Evolutionary conservation across 2,888 invertebrate species (phyloP).

Genomic region (Agrochola lota): DNA sequence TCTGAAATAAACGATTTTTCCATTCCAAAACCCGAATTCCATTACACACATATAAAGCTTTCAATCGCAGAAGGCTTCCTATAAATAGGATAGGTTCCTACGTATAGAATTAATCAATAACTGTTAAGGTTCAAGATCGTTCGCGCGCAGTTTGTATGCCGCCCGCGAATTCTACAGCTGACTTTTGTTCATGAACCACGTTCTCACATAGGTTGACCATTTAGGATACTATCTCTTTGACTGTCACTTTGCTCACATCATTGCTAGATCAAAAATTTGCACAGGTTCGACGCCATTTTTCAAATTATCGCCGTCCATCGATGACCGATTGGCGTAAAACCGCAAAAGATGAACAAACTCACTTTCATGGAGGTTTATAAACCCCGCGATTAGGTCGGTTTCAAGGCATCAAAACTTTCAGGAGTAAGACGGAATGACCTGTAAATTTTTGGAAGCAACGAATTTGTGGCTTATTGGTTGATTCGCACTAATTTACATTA

Average conservation of each 20-base stretch:
- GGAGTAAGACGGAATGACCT: neutral
- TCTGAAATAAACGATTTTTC: neutral
- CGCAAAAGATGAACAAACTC: conserved; percentile 2
- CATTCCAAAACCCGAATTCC: too few species aligned
- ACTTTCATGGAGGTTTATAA: neutral
- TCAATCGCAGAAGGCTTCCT: neutral
- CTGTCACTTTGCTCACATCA: neutral
- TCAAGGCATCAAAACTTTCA: too few species aligned
- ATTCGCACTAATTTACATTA: too few species aligned
- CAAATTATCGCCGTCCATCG: neutral
- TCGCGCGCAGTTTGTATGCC: conserved; percentile 52
- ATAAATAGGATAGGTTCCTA: conserved; percentile 13
- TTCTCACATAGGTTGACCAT: conserved; percentile 1
- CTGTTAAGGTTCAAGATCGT: conserved; percentile 58
- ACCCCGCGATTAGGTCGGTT: neutral
- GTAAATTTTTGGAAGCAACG: too few species aligned
- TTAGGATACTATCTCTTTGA: neutral
- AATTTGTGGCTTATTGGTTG: too few species aligned
- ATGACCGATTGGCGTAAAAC: neutral
- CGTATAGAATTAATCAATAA: conserved; percentile 53
- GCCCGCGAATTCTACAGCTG: conserved; percentile 47
- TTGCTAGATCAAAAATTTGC: neutral
- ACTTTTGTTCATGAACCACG: conserved; percentile 35
- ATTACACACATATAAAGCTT: too few species aligned
- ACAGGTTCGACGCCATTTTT: neutral